A percentile compares a stretch with the other conserved stretches of the same genome.
Evolutionary conservation across 2,113 vertebrate genomes (phyloP).

Genomic region (Sterna hirundo): DNA sequence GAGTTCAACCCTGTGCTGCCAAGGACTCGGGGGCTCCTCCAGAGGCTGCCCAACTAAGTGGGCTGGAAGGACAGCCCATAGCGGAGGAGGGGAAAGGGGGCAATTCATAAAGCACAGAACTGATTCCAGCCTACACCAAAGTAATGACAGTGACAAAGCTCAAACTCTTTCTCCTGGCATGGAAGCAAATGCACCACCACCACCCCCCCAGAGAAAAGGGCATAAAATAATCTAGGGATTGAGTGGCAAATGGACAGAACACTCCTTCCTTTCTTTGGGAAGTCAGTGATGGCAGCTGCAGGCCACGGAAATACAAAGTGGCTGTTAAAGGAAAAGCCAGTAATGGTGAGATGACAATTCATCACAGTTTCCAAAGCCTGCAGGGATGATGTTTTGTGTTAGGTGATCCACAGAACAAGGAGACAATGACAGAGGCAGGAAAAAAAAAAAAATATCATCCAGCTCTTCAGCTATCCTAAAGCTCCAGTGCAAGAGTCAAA

Average conservation of each 20-base stretch:
- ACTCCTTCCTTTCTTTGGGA: not conserved
- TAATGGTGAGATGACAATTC: not conserved
- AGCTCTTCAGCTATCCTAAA: not conserved
- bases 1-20: not conserved
- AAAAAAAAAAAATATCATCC: not conserved
- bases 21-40: not conserved
- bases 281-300: not conserved
- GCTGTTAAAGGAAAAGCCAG: not conserved
- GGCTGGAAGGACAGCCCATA: not conserved
- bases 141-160: not conserved
- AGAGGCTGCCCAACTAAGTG: not conserved
- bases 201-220: not conserved
- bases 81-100: not conserved
- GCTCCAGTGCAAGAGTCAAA: slow-evolving; percentile 44
- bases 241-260: not conserved
- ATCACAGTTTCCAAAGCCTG: slow-evolving; percentile 6
- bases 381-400: slow-evolving; percentile 24
- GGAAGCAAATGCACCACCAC: not conserved
- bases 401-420: slow-evolving; percentile 12
- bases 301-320: slow-evolving; percentile 29
- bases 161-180: not conserved
- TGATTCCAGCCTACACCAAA: not conserved
- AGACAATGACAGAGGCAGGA: not conserved
- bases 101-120: not conserved
- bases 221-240: not conserved